A percentile compares a stretch with the other conserved stretches of the same genome.
Evolutionary conservation across 2,888 invertebrate species (phyloP).

Genomic region (Conchocele bisecta): DNA sequence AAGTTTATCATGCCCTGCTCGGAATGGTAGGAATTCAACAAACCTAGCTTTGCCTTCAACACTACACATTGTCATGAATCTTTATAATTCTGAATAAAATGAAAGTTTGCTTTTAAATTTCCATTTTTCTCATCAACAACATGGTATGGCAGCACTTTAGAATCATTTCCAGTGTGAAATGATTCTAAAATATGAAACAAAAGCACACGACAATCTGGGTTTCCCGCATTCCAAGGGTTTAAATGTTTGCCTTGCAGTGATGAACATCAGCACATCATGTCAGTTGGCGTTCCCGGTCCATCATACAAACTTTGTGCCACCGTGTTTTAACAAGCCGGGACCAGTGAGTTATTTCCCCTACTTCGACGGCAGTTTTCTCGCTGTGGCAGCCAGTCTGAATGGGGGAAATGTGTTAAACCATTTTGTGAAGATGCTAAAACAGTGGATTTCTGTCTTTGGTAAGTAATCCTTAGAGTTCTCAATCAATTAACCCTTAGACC

Average conservation of each 20-base stretch:
- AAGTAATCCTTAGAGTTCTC: conserved; percentile 31
- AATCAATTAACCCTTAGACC: neutral
- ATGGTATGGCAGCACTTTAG: no score
- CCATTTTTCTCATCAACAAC: no score
- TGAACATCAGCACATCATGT: conserved; percentile 94
- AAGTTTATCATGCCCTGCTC: no score
- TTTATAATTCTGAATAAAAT: neutral
- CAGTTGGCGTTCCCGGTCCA: conserved; percentile 87
- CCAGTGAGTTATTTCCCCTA: conserved; percentile 87
- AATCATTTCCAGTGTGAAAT: no score
- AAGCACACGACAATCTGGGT: no score
- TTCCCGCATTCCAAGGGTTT: neutral
- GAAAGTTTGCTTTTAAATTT: neutral
- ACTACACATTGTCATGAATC: neutral
- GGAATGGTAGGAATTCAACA: no score
- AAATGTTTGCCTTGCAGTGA: conserved; percentile 84
- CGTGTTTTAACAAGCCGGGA: conserved; percentile 52
- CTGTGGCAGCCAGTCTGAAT: conserved; percentile 93
- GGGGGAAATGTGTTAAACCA: conserved; percentile 92
- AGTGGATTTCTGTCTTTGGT: conserved; percentile 90
- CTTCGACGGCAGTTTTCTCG: conserved; percentile 87
- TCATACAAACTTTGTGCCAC: conserved; percentile 66
- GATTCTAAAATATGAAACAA: no score
- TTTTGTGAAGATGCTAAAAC: conserved; percentile 90
- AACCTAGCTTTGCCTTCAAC: neutral